Percentiles rank a stretch among this genome's conserved stretches.
Conservation (phyloP, 2,113 vertebrate species). For the Isurus oxyrinchus region DNA sequence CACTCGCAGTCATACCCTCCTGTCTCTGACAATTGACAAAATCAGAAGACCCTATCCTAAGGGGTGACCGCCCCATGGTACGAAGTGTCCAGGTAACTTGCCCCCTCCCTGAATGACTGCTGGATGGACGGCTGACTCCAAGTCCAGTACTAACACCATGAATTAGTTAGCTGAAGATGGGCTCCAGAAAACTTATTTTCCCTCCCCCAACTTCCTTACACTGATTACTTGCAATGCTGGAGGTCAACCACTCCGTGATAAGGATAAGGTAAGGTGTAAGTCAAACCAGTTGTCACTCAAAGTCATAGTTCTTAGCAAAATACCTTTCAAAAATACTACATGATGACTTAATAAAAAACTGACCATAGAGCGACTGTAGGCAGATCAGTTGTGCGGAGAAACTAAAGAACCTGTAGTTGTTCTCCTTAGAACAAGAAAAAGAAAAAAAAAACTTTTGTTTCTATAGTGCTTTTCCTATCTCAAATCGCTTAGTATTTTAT, state of each 20-base stretch:
- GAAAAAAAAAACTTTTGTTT: too few relatives aligned
- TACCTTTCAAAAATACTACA: not conserved
- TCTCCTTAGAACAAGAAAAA: too few relatives aligned
- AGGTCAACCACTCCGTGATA: not conserved
- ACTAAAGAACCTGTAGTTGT: not conserved
- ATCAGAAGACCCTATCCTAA: too few relatives aligned
- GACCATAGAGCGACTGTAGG: not conserved
- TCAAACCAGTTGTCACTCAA: not conserved
- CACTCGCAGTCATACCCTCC: too few relatives aligned
- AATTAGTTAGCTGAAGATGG: not conserved
- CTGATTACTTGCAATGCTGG: not conserved
- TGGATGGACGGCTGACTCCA: not conserved
- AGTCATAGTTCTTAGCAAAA: not conserved
- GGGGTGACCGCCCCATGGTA: too few relatives aligned
- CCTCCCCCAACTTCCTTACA: not conserved
- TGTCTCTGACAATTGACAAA: too few relatives aligned
- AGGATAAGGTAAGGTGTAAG: not conserved
- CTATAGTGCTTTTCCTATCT: too few relatives aligned
- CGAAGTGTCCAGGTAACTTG: too few relatives aligned
- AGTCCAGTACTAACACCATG: not conserved
- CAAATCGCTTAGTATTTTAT: too few relatives aligned
- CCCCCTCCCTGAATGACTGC: too few relatives aligned
- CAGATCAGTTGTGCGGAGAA: not conserved
- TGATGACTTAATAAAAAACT: not conserved
- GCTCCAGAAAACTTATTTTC: not conserved